Conservation (phyloP, 1,140 invertebrate species). For the Trachymyrmex cornetzi region DNA sequence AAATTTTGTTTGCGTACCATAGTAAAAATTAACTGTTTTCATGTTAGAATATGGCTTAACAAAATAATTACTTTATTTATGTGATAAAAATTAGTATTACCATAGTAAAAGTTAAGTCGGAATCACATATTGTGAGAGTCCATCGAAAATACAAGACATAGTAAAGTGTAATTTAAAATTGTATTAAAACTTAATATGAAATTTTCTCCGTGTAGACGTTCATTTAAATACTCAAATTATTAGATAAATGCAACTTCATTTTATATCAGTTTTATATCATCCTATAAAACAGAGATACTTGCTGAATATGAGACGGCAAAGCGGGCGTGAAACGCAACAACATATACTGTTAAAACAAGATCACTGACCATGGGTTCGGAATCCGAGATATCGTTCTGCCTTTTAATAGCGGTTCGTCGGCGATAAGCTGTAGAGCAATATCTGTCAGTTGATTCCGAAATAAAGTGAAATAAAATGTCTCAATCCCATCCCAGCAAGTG, state of each 20-base stretch:
- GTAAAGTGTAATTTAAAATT: no score
- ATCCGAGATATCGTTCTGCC: not conserved
- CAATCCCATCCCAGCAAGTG: not conserved
- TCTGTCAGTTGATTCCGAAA: constrained; percentile 69
- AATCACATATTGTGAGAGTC: no score
- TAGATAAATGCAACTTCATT: not conserved
- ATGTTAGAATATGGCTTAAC: no score
- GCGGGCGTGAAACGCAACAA: not conserved
- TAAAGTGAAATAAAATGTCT: constrained; percentile 59
- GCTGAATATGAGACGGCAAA: not conserved
- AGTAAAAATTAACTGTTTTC: no score
- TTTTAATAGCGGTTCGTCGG: constrained; percentile 62
- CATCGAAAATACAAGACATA: no score
- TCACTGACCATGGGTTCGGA: not conserved
- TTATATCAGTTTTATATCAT: constrained; percentile 10
- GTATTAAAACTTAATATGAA: no score
- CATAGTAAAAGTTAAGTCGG: no score
- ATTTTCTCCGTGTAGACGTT: no score
- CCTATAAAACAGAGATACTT: not conserved
- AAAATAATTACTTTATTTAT: no score
- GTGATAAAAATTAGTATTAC: no score
- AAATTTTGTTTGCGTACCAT: no score
- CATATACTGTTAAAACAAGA: constrained; percentile 32
- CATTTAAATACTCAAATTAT: constrained; percentile 16
- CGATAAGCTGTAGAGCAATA: constrained; percentile 70